Conservation (phyloP, 2,888 invertebrate species). For the Drosophila demipolita region DNA sequence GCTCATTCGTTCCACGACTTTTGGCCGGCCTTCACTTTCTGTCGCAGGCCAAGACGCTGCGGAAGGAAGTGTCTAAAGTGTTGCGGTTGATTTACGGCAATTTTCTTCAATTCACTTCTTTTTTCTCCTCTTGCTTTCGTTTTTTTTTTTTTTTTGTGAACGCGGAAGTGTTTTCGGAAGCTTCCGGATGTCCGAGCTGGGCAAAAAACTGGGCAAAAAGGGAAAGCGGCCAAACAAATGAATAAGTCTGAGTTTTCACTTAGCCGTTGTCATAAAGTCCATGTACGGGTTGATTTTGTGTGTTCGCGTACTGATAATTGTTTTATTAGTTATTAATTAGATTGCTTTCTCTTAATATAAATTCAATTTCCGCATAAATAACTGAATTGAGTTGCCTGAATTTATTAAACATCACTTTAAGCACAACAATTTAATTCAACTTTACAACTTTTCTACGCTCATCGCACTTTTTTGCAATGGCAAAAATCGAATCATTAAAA, state of each 20-base stretch:
- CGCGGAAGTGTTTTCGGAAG: slow-evolving; percentile 61
- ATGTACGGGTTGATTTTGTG: slow-evolving; percentile 40
- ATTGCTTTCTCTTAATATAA: slow-evolving; percentile 18
- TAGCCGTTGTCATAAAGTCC: slow-evolving; percentile 43
- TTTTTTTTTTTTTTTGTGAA: slow-evolving; percentile 4
- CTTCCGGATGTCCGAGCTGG: slow-evolving; percentile 54
- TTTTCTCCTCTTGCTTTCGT: too few relatives aligned
- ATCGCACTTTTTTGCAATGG: background rate
- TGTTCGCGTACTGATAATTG: slow-evolving; percentile 44
- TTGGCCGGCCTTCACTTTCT: slow-evolving; percentile 45
- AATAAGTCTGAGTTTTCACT: slow-evolving; percentile 43
- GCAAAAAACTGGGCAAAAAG: slow-evolving; percentile 27
- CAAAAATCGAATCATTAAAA: slow-evolving; percentile 26
- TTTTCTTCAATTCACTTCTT: slow-evolving; percentile 18
- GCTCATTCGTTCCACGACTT: slow-evolving; percentile 16
- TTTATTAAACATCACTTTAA: background rate
- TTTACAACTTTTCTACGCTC: background rate
- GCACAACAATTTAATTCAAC: background rate
- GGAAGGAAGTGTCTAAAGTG: slow-evolving; percentile 67
- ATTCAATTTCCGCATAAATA: slow-evolving; percentile 37
- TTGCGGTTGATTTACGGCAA: slow-evolving; percentile 68
- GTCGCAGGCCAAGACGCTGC: slow-evolving; percentile 54
- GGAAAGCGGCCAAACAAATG: slow-evolving; percentile 6
- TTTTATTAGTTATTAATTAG: slow-evolving; percentile 55
- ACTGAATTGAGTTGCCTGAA: background rate